Percentiles rank a stretch among this genome's conserved stretches.
phyloP scores from a whole-genome alignment of 2,797 vertebrate species.

The Anguilla obscura region DNA sequence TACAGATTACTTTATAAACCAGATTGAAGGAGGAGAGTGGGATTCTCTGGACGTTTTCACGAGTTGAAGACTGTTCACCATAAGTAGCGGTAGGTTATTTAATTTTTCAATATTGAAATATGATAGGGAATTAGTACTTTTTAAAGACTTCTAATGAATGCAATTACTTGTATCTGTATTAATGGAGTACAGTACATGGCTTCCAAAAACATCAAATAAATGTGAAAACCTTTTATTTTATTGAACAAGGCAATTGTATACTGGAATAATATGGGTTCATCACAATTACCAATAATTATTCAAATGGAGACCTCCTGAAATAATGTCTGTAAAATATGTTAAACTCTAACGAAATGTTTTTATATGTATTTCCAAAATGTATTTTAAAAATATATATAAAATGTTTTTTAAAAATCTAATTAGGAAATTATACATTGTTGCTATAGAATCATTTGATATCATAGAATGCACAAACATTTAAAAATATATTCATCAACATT shows the following conservation, averaged over 20 bases:
- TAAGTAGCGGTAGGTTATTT: conserved; percentile 58
- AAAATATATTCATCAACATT: neutral
- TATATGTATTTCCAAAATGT: no score
- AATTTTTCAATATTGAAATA: neutral
- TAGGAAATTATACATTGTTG: neutral
- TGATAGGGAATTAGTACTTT: neutral
- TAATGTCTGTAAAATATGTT: no score
- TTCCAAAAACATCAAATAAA: neutral
- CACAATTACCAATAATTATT: no score
- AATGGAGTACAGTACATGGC: neutral
- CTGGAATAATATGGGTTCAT: no score
- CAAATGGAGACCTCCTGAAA: no score
- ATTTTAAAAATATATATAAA: no score
- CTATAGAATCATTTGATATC: neutral
- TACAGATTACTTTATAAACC: conserved; percentile 80
- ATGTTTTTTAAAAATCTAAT: neutral
- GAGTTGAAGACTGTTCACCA: conserved; percentile 58
- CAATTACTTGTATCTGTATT: neutral
- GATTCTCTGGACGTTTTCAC: conserved; percentile 59
- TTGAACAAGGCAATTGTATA: no score
- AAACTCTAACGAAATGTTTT: no score
- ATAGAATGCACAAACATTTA: neutral
- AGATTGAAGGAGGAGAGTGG: conserved; percentile 60
- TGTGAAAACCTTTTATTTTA: neutral
- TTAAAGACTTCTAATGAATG: neutral